A percentile compares a stretch with the other conserved stretches of the same genome.
phyloP scores from a whole-genome alignment of 2,797 vertebrate genomes.

The Momotus momota region DNA sequence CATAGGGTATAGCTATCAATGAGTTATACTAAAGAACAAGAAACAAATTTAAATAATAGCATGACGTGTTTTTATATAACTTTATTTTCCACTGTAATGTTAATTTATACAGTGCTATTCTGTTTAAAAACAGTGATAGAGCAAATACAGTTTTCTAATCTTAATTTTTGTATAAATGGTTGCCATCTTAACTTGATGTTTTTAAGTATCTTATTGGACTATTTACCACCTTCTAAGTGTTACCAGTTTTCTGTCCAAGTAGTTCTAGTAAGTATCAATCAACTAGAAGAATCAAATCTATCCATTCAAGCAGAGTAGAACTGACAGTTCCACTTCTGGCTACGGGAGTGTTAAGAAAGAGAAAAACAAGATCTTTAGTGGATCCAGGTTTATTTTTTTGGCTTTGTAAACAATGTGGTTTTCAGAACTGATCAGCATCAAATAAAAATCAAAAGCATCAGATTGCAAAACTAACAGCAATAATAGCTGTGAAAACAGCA shows the following conservation, averaged over 20 bases:
- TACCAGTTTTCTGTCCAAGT: background rate
- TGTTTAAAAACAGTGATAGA: background rate
- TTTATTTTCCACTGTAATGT: background rate
- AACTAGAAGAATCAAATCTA: background rate
- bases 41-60: background rate
- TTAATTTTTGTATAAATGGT: background rate
- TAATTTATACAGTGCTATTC: background rate
- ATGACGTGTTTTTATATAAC: background rate
- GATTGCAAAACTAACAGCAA: slow-evolving; percentile 36
- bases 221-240: background rate
- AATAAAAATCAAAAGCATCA: slow-evolving; percentile 45
- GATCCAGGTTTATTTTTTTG: slow-evolving; percentile 48
- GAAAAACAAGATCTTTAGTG: slow-evolving; percentile 29
- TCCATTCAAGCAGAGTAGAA: background rate
- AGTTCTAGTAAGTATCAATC: background rate
- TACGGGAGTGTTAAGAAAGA: slow-evolving; percentile 10
- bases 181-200: background rate
- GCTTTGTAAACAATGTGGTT: slow-evolving; percentile 24
- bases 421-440: slow-evolving; percentile 39
- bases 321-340: background rate
- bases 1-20: background rate
- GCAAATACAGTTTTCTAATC: background rate
- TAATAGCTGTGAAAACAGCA: slow-evolving; percentile 1
- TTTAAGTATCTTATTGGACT: background rate
- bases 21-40: background rate